Evolutionary conservation across 2,797 vertebrate genomes (phyloP).

Genomic region (Lagodon rhomboides): DNA sequence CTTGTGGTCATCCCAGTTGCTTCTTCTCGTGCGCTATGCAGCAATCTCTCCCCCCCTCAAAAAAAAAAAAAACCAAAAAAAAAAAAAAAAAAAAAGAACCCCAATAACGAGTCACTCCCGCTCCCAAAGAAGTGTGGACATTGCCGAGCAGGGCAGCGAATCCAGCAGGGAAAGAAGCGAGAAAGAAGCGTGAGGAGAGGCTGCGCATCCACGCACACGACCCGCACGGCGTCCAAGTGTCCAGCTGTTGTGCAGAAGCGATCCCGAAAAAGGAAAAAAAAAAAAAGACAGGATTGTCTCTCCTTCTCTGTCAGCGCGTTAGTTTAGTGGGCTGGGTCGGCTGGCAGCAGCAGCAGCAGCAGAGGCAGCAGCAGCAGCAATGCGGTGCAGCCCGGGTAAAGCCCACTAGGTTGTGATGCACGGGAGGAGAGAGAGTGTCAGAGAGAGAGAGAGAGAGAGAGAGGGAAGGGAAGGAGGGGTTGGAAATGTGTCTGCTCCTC

Average conservation of each 20-base stretch:
- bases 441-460: constrained; percentile 28
- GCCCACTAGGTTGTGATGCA: constrained; percentile 67
- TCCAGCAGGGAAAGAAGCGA: constrained; percentile 8
- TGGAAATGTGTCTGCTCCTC: constrained; percentile 36
- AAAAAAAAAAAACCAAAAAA: too few relatives aligned
- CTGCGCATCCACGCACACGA: constrained; percentile 48
- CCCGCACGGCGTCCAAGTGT: constrained; percentile 22
- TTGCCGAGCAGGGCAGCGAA: constrained; percentile 46
- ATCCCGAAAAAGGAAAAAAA: neutral
- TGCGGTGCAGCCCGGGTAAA: constrained; percentile 74
- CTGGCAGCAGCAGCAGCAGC: constrained; percentile 36
- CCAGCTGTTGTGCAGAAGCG: constrained; percentile 26
- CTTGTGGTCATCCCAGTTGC: constrained; percentile 30
- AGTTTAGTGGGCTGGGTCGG: constrained; percentile 71
- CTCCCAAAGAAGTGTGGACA: constrained; percentile 64
- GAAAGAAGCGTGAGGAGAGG: constrained; percentile 6
- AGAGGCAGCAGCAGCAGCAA: constrained; percentile 75
- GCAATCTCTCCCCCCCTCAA: constrained; percentile 14
- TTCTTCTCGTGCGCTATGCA: constrained; percentile 10
- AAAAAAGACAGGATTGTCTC: neutral
- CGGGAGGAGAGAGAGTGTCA: constrained; percentile 56
- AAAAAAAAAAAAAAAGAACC: neutral
- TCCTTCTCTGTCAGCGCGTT: constrained; percentile 34
- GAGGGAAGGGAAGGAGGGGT: constrained; percentile 51
- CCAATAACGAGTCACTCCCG: constrained; percentile 36